These are phyloP conservation scores for Crepidodera aurea DNA, from an alignment of 2,888 invertebrate species.

Conservation along the genomic window DNA sequence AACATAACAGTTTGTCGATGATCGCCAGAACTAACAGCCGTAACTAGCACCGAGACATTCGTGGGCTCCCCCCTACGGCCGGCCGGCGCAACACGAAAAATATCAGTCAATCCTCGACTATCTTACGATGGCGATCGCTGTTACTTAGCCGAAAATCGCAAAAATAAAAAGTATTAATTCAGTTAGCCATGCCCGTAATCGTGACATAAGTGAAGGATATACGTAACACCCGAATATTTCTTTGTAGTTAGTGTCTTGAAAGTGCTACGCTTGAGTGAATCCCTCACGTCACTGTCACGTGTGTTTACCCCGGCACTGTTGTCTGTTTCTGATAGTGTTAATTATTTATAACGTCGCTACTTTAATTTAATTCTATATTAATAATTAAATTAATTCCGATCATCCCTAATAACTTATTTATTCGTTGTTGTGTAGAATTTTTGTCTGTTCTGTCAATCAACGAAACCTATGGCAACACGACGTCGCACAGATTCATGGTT, in stretches of 20 bases:
- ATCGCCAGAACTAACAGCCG: constrained; percentile 15
- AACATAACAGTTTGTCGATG: too few species aligned
- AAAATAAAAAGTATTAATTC: constrained; percentile 22
- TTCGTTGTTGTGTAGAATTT: too few species aligned
- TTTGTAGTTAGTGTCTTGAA: background rate
- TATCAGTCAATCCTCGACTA: constrained; percentile 43
- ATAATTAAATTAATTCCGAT: too few species aligned
- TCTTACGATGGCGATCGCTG: constrained; percentile 30
- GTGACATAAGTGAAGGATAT: constrained; percentile 14
- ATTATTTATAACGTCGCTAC: too few species aligned
- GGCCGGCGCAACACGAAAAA: constrained; percentile 32
- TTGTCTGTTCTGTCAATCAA: too few species aligned
- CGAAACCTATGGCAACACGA: too few species aligned
- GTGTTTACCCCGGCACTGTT: background rate
- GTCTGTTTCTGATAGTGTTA: background rate
- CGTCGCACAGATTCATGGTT: background rate
- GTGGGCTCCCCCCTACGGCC: constrained; percentile 34
- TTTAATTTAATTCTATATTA: too few species aligned
- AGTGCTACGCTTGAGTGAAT: constrained; percentile 9
- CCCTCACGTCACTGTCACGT: background rate
- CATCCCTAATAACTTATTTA: too few species aligned
- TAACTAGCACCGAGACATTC: constrained; percentile 29
- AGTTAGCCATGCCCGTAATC: constrained; percentile 11
- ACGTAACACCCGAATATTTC: constrained; percentile 9
- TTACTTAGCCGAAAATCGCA: constrained; percentile 32